Evolutionary conservation across 1,140 invertebrate species (phyloP), one percentile per base, ranked within the genome.

Genomic region (Pseudomyrmex cubaensis): DNA sequence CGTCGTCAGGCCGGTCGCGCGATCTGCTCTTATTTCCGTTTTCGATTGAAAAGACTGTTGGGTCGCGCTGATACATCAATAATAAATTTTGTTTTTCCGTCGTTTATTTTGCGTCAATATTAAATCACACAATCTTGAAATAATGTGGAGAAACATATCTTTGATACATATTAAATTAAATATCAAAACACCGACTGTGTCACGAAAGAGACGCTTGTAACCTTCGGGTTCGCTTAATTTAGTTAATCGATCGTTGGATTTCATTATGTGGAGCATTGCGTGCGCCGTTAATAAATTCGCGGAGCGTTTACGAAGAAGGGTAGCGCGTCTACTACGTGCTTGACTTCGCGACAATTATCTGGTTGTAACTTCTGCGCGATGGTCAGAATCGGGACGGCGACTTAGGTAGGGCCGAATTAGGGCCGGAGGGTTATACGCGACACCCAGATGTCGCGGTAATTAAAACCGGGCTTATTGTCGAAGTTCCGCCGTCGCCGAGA

Each of bases 371-470:
- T 87, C 90, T 84, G 82, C 83, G 83, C 89, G 91, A 92, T 92
- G 89, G 90, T 93, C 91, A 82, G 83, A 89, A 87, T 86, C 64
- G 57, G 48, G 77, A 86, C 86, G 84, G 87, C 46, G 87, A 78
- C 80, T 85, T 82, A 35, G 83, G 84, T 83, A 90, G 83, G 84
- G 87, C 57, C 64, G 85, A 85, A 87, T 74, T 76, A 83, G 83
- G 78, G 87, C 85, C 87, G 87, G 88, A 90, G 91, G 90, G 90
- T 90, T 88, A 87, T 94, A 92, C 90, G 91, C 89, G 93, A 91
- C 89, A 90, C 82, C 91, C 94, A 94, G 94, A 94, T 94, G 93
- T 94, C 91, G 93, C 91, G 85, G 91, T 93, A 94, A 94, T 94
- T 94, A 94, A 94, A 94, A 93, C 87, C 82, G 75, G 80, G 93